phyloP scores from a whole-genome alignment of 2,888 invertebrate genomes.

The Catocala fraxini region DNA sequence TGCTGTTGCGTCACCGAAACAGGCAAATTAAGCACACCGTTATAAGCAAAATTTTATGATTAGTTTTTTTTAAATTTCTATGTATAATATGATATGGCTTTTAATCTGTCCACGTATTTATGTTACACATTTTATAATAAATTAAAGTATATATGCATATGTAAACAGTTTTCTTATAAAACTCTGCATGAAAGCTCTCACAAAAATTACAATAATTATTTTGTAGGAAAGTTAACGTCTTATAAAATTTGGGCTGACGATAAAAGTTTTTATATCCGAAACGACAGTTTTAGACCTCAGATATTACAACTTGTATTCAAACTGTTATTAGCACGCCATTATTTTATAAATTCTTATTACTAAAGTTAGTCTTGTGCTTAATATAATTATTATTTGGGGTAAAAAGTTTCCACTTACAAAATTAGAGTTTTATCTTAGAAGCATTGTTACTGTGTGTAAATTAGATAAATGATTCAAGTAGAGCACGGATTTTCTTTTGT shows the following conservation, averaged over 20 bases:
- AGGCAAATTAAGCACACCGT: too few species aligned
- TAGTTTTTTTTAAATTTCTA: too few species aligned
- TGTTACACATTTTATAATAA: too few species aligned
- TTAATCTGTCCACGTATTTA: too few species aligned
- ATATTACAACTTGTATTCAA: constrained; percentile 10
- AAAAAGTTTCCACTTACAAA: background rate
- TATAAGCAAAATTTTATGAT: too few species aligned
- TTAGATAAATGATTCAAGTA: background rate
- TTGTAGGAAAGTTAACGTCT: constrained; percentile 2
- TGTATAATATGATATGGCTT: too few species aligned
- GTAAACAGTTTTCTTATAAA: background rate
- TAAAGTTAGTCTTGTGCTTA: constrained; percentile 9
- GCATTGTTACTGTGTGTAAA: background rate
- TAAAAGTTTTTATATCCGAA: constrained; percentile 13
- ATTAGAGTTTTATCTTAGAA: background rate
- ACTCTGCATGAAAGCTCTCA: background rate
- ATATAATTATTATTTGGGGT: constrained; percentile 2
- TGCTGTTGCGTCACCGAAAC: too few species aligned
- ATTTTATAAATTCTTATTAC: constrained; percentile 12
- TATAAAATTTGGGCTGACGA: constrained; percentile 6
- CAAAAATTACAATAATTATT: constrained; percentile 8
- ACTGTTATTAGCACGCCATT: constrained; percentile 16
- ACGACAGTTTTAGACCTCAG: constrained; percentile 14
- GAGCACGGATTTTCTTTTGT: too few species aligned
- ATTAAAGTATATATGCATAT: too few species aligned